phyloP scores from a whole-genome alignment of 2,888 invertebrate species.

The Brachyopa scutellaris region DNA sequence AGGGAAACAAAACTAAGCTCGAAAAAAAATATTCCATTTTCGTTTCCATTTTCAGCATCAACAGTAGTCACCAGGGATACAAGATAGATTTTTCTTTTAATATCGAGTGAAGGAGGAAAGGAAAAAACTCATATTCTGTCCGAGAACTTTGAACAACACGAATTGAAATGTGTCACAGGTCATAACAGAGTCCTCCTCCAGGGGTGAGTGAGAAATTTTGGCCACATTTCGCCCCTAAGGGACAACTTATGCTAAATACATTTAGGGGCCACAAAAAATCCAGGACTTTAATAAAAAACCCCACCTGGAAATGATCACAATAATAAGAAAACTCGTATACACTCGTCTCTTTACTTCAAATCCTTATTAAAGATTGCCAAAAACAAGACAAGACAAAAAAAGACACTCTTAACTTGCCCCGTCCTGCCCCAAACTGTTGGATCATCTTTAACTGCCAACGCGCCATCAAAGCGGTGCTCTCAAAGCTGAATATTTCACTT shows the following conservation, averaged over 20 bases:
- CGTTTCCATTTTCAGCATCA: constrained; percentile 49
- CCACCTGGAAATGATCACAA: constrained; percentile 27
- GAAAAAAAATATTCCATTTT: constrained; percentile 40
- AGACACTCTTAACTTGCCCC: neutral
- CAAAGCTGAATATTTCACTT: neutral
- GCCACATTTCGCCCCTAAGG: neutral
- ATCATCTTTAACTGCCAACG: constrained; percentile 5
- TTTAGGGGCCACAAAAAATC: neutral
- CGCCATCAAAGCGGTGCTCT: neutral
- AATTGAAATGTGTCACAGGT: constrained; percentile 11
- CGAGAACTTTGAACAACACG: constrained; percentile 8
- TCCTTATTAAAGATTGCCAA: constrained; percentile 53
- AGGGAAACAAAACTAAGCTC: neutral
- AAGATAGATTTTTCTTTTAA: constrained; percentile 15
- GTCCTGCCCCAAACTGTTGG: neutral
- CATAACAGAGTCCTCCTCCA: constrained; percentile 8
- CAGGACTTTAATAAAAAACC: constrained; percentile 29
- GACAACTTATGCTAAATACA: constrained; percentile 26
- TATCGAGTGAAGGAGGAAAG: neutral
- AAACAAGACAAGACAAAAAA: constrained; percentile 30
- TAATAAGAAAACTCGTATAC: constrained; percentile 18
- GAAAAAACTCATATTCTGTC: neutral
- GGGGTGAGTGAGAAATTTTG: neutral
- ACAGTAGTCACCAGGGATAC: constrained; percentile 53
- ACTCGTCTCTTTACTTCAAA: constrained; percentile 48